Base-by-base conservation (phyloP, 2,113 vertebrate genomes). In the Vulpes lagopus region DNA sequence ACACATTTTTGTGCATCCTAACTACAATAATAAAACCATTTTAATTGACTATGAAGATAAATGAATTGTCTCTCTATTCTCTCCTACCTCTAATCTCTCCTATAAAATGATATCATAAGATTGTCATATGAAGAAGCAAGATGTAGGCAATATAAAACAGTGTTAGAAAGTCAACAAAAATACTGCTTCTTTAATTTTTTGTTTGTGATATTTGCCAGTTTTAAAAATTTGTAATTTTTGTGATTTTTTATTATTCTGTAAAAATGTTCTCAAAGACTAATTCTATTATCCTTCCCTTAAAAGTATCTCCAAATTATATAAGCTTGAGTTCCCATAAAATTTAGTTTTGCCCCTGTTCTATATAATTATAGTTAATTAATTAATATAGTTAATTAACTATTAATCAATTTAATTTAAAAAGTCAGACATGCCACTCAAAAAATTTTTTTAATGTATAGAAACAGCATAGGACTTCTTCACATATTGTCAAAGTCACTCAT, bases 331-430 rank as follows among this genome's bases (percentile, higher is more conserved):
- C 38, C 22, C 25, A 49, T 27, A 69, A 64, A 15, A 53, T 90
- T 5, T 38, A 8, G n/a, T 62, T 92, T 96, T 89, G 19, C 38
- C 11, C 2, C 9, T 76, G 1, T 3, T 30, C 17, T 55, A 32
- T 62, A 8, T 71, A 74, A 59, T 83, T 27, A 88, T 27, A 95
- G 17, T 65, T 97, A 83, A 90, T n/a, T n/a, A n/a, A n/a, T n/a
- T n/a, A n/a, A n/a, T n/a, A n/a, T n/a, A n/a, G n/a, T n/a, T n/a
- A n/a, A n/a, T n/a, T n/a, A 92, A 78, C n/a, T 35, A 59, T 5
- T n/a, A 59, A 62, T 67, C 17, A 62, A 49, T 62, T 85, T 91
- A 84, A 23, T 92, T 90, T 22, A 25, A 91, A 93, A 60, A 69
- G 30, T 64, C 62, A 32, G 5, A 0, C 73, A 25, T 74, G 64